Conservation (phyloP, 1,140 invertebrate species). For the Drosophila funebris region DNA sequence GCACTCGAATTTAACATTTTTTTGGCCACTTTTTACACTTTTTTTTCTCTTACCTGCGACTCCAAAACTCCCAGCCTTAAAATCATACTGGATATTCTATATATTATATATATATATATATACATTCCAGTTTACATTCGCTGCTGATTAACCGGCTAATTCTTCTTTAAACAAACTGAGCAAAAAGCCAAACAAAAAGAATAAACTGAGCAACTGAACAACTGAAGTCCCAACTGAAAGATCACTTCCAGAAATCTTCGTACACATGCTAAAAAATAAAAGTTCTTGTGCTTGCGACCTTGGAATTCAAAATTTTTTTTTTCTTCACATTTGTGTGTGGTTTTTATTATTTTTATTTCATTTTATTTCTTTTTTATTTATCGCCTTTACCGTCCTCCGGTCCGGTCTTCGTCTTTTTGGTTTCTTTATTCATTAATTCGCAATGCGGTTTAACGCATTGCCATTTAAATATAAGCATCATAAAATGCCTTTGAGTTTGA, state of each 20-base stretch:
- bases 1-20: slow-evolving; percentile 68
- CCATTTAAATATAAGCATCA: slow-evolving; percentile 39
- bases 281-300: slow-evolving; percentile 66
- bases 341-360: slow-evolving; percentile 10
- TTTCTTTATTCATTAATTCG: slow-evolving; percentile 66
- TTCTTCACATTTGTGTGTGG: slow-evolving; percentile 28
- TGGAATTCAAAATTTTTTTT: slow-evolving; percentile 66
- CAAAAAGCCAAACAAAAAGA: slow-evolving; percentile 29
- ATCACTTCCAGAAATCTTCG: slow-evolving; percentile 52
- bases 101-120: slow-evolving; percentile 7
- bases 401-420: slow-evolving; percentile 10
- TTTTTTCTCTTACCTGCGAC: slow-evolving; percentile 46
- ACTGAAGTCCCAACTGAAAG: slow-evolving; percentile 21
- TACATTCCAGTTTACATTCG: slow-evolving; percentile 58
- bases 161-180: slow-evolving; percentile 70
- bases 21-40: slow-evolving; percentile 18
- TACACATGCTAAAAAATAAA: slow-evolving; percentile 62
- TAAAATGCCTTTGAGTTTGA: slow-evolving; percentile 32
- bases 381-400: slow-evolving; percentile 27
- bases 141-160: slow-evolving; percentile 66
- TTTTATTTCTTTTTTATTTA: slow-evolving; percentile 24
- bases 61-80: slow-evolving; percentile 21
- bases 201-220: slow-evolving; percentile 19
- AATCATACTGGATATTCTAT: slow-evolving; percentile 14
- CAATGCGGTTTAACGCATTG: slow-evolving; percentile 54